These are phyloP conservation scores for Laspeyria flexula DNA, from an alignment of 2,888 invertebrate species.

Conservation along the genomic window DNA sequence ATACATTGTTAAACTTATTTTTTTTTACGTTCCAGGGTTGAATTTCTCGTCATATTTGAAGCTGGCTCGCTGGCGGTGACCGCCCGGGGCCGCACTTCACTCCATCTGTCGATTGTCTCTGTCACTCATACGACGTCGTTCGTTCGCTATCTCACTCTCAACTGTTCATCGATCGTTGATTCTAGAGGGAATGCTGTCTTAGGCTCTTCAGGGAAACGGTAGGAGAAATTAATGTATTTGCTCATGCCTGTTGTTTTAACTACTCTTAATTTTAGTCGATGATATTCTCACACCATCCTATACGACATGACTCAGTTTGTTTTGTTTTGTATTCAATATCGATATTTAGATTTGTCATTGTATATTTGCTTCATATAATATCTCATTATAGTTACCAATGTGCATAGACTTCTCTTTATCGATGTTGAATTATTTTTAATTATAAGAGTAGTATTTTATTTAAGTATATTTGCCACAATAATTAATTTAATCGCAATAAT, in stretches of 20 bases:
- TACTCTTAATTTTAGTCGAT: slow-evolving; percentile 47
- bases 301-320: slow-evolving; percentile 72
- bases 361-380: slow-evolving; percentile 1
- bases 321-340: slow-evolving; percentile 18
- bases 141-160: slow-evolving; percentile 72
- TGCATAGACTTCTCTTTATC: slow-evolving; percentile 10
- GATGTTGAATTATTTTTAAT: slow-evolving; percentile 28
- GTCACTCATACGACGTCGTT: slow-evolving; percentile 70
- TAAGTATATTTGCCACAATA: slow-evolving; percentile 57
- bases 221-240: slow-evolving; percentile 52
- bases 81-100: slow-evolving; percentile 50
- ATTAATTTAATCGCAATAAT: slow-evolving; percentile 56
- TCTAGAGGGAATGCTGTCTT: slow-evolving; percentile 51
- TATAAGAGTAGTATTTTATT: slow-evolving; percentile 42
- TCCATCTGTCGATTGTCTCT: slow-evolving; percentile 76
- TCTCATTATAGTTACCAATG: neutral
- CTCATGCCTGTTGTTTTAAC: slow-evolving; percentile 59
- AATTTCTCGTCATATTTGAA: slow-evolving; percentile 61
- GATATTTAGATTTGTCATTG: slow-evolving; percentile 15
- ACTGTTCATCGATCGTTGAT: slow-evolving; percentile 57
- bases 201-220: slow-evolving; percentile 39
- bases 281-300: slow-evolving; percentile 68
- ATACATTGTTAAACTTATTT: neutral
- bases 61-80: slow-evolving; percentile 57
- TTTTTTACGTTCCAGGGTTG: slow-evolving; percentile 56